A percentile compares a stretch with the other conserved stretches of the same genome.
Evolutionary conservation across 2,888 invertebrate genomes (phyloP).

Genomic region (Lasioglossum morio): DNA sequence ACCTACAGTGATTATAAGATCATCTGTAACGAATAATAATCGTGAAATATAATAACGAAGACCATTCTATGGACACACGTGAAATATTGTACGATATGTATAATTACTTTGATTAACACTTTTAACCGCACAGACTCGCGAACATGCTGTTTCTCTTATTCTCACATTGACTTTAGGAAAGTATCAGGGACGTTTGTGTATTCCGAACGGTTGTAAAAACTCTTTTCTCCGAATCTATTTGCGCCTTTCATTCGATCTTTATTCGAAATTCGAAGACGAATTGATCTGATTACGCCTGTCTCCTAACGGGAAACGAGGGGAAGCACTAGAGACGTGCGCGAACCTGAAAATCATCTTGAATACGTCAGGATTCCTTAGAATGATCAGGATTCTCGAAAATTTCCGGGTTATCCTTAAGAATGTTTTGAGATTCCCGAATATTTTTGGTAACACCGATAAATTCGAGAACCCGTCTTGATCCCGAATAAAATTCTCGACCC

Average conservation of each 20-base stretch:
- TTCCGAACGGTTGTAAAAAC: conserved; percentile 29
- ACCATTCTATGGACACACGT: conserved; percentile 27
- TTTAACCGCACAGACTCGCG: conserved; percentile 44
- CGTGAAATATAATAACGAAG: conserved; percentile 56
- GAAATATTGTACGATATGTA: conserved; percentile 23
- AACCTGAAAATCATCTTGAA: background rate
- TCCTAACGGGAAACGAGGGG: conserved; percentile 2
- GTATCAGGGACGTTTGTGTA: conserved; percentile 1
- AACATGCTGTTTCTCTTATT: conserved; percentile 17
- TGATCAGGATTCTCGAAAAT: background rate
- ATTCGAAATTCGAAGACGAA: conserved; percentile 39
- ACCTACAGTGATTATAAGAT: conserved; percentile 53
- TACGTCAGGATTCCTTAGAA: too few species aligned
- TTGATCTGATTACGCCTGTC: conserved; percentile 45
- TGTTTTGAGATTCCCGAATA: too few species aligned
- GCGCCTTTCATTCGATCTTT: background rate
- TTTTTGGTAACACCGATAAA: background rate
- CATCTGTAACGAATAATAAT: conserved; percentile 59
- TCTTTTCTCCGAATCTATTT: conserved; percentile 21
- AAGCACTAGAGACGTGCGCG: background rate
- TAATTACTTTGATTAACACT: conserved; percentile 61
- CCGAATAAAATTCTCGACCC: background rate
- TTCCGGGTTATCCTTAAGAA: background rate
- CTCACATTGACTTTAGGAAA: conserved; percentile 24
- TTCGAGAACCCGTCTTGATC: too few species aligned